Conservation (phyloP, 1,140 invertebrate species). For the Brachionus paranguensis region DNA sequence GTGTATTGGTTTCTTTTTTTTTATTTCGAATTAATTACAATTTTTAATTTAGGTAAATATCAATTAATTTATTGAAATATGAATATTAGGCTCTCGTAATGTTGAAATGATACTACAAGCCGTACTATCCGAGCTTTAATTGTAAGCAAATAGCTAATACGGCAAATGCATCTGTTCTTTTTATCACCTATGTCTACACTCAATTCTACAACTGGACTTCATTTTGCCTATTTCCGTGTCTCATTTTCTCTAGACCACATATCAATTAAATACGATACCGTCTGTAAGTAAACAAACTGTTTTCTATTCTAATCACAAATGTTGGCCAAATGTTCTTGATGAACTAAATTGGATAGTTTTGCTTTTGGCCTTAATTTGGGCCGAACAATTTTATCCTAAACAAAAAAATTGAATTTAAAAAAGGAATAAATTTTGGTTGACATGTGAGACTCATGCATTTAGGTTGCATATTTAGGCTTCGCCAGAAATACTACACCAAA, state of each 20-base stretch:
- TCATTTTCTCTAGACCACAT: not conserved
- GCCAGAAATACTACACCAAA: not conserved
- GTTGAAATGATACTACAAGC: not conserved
- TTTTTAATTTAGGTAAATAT: constrained; percentile 36
- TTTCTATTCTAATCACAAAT: not conserved
- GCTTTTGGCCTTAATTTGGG: not conserved
- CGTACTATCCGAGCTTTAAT: not conserved
- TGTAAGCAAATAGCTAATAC: not conserved
- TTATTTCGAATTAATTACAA: constrained; percentile 25
- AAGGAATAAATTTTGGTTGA: not conserved
- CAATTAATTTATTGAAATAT: constrained; percentile 35
- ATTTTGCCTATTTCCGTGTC: not conserved
- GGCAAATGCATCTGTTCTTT: not conserved
- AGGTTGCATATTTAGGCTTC: not conserved
- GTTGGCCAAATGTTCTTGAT: not conserved
- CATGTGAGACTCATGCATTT: not conserved
- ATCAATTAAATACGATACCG: not conserved
- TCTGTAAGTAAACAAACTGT: not conserved
- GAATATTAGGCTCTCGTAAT: not conserved
- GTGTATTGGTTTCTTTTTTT: not conserved
- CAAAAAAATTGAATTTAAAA: not conserved
- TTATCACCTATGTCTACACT: not conserved
- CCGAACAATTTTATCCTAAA: not conserved
- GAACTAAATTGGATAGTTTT: not conserved
- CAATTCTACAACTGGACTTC: not conserved